Evolutionary conservation across 2,888 invertebrate genomes (phyloP), one percentile per base, ranked within the genome.

Genomic region (Acrobasis suavella): DNA sequence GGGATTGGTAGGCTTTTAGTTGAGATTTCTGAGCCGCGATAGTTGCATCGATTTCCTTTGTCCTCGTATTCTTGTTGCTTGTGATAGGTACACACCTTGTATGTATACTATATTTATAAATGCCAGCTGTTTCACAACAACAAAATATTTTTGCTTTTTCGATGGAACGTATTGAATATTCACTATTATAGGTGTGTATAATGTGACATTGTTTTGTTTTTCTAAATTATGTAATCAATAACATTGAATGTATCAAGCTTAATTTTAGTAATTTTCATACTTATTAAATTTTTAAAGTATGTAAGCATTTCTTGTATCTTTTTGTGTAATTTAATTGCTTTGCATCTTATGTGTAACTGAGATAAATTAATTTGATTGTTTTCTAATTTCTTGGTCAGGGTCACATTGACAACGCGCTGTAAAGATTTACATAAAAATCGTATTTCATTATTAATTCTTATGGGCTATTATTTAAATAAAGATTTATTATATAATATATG

Each of bases 11-110:
- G 62, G 61, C 64, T 70, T 72, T 67, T 42, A 58, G 68, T 64
- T 67, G 70, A 49, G 64, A 72, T 65, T 62, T 69, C 72, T 71
- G 72, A 71, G 75, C 74, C 73, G 70, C 71, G 67, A 62, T 72
- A 73, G 69, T 73, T 72, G 78, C 81, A 90, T 90, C 89, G 90
- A 91, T 91, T 91, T 92, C 86, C 91, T 91, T 92, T 92, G 92
- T 91, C 91, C 91, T 90, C 86, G 80, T 78, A 74, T 79, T 76
- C 78, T 77, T 73, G 73, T 71, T 74, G 69, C 70, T 71, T 60
- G 67, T 60, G 68, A 50, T 68, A 70, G 64, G 64, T 68, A 70
- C 65, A 60, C 71, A 69, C 67, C 62, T 67, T 16, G 56, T 61
- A 65, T 16, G 56, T 61, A 65, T 70, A 71, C 62, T 74, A 65